A percentile compares a stretch with the other conserved stretches of the same genome.
These are phyloP conservation scores for Nerophis lumbriciformis DNA, from an alignment of 2,113 vertebrate genomes.

Conservation along the genomic window DNA sequence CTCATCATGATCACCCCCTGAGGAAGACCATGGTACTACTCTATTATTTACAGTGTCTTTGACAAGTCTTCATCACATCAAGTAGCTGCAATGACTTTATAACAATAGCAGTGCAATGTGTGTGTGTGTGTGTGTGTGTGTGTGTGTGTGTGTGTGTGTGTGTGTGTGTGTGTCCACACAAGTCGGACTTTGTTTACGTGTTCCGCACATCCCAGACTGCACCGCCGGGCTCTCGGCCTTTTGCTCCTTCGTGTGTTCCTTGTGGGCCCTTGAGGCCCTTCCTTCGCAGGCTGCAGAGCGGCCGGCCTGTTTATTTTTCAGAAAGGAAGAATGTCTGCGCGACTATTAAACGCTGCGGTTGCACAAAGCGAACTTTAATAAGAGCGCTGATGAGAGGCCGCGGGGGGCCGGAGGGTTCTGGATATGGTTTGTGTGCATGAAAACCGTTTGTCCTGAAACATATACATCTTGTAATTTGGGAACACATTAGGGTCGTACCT, in stretches of 20 bases:
- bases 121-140: no score
- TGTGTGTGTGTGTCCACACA: neutral
- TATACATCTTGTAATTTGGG: constrained; percentile 3
- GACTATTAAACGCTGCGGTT: constrained; percentile 51
- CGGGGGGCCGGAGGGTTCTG: constrained; percentile 6
- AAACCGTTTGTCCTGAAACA: neutral
- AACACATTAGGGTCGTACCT: constrained; percentile 7
- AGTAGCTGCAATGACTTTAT: no score
- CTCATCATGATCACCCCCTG: no score
- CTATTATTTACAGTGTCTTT: no score
- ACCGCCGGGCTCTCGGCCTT: neutral
- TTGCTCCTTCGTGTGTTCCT: constrained; percentile 21
- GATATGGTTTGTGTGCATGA: constrained; percentile 16
- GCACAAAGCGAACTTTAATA: constrained; percentile 67
- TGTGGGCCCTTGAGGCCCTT: constrained; percentile 14
- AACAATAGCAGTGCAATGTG: no score
- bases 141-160: neutral
- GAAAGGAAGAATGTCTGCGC: constrained; percentile 39
- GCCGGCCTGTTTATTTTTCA: constrained; percentile 56
- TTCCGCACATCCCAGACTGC: neutral
- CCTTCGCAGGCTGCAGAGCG: constrained; percentile 17
- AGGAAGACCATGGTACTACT: no score
- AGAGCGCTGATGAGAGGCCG: constrained; percentile 57
- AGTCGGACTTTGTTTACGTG: neutral
- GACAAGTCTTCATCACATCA: no score